These are phyloP conservation scores for Episyrphus balteatus DNA, from an alignment of 1,140 invertebrate species.

Conservation along the genomic window DNA sequence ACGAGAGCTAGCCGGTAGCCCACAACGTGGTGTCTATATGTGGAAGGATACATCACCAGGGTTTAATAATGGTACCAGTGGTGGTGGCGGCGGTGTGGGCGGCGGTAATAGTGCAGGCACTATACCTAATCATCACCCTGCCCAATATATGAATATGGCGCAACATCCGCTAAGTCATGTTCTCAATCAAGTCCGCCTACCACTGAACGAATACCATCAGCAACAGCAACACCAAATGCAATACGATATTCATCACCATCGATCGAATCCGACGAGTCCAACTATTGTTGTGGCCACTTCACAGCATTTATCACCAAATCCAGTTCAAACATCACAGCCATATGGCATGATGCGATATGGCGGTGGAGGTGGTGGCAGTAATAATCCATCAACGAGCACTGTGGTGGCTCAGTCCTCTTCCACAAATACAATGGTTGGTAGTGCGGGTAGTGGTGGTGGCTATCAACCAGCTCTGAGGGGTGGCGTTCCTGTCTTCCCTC, in stretches of 20 bases:
- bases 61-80: conserved; percentile 14
- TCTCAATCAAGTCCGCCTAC: conserved; percentile 5
- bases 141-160: neutral
- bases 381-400: conserved; percentile 1
- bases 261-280: conserved; percentile 66
- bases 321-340: conserved; percentile 15
- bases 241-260: conserved; percentile 45
- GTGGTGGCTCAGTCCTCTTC: conserved; percentile 1
- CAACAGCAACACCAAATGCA: conserved; percentile 31
- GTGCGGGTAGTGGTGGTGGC: conserved; percentile 15
- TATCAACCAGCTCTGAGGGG: conserved; percentile 52
- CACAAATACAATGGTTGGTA: conserved; percentile 3
- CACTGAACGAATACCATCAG: conserved; percentile 18
- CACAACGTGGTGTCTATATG: conserved; percentile 69
- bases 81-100: conserved; percentile 9
- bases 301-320: neutral
- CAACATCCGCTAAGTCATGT: neutral
- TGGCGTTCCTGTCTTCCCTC: conserved; percentile 57
- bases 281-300: conserved; percentile 46
- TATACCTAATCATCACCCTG: conserved; percentile 12
- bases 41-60: conserved; percentile 66
- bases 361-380: neutral
- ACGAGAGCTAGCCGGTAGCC: conserved; percentile 70
- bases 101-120: conserved; percentile 30
- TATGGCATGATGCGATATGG: conserved; percentile 26